Evolutionary conservation across 2,113 vertebrate genomes (phyloP), one percentile per base, ranked within the genome.

Genomic region (Bufo bufo): DNA sequence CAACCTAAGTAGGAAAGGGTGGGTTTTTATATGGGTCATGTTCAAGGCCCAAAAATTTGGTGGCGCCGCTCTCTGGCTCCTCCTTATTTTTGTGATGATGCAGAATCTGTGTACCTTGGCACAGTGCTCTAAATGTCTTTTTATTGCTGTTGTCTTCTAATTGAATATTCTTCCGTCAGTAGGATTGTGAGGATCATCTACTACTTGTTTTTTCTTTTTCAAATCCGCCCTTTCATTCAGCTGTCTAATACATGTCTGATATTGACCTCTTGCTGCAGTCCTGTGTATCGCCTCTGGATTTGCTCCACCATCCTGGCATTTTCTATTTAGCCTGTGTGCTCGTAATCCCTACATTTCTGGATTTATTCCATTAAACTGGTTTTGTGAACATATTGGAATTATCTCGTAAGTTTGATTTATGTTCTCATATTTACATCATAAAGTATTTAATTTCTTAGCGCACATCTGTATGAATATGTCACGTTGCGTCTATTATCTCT

Each of bases 331-430:
- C 56, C 52, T 58, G n/a, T 19, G 11, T 3, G 43, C 43, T 58
- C 20, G 58, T 82, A 82, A 82, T 82, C 80, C 59, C 58, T 65
- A 20, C 80, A 65, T 82, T 61, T 65, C 33, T 63, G 80, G 58
- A 82, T 82, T 65, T 63, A 47, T 43, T 61, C 80, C 80, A 61
- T 63, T 49, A 17, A 43, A 47, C 59, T 65, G 59, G 19, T 82
- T 82, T 23, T 19, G 11, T 65, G 80, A 81, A 61, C 56, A 54
- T n/a, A 45, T 59, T 33, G 19, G 14, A 65, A 65, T 49, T 5
- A 19, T 19, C 45, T 19, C 2, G 0, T 56, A 23, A 9, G 10
- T 33, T 33, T 33, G 47, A 49, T 49, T 8, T 16, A 4, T 19
- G 54, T 45, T 16, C 23, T n/a, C 59, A 16, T 16, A 71, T 84